A percentile compares a stretch with the other conserved stretches of the same genome.
These are phyloP conservation scores for Antedon mediterranea DNA, from an alignment of 53 echinoderm and acorn worm species.

Conservation along the genomic window DNA sequence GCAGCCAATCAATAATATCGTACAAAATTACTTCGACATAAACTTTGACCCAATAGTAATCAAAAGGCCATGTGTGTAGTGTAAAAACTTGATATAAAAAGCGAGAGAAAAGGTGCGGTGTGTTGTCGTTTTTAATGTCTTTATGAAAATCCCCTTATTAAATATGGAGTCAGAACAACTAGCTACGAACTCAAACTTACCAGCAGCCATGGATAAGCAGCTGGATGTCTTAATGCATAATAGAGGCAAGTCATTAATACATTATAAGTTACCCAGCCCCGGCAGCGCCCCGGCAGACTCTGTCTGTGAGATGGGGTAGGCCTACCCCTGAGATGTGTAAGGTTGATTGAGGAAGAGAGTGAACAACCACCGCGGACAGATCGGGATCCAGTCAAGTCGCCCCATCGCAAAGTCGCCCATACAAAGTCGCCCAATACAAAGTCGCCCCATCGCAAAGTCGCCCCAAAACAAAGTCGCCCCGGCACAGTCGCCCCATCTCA, in stretches of 20 bases:
- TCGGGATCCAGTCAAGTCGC: too few species aligned
- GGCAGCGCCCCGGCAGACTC: too few species aligned
- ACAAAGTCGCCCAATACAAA: too few species aligned
- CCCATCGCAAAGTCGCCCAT: too few species aligned
- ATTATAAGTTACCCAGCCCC: too few species aligned
- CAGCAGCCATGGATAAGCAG: constrained; percentile 59
- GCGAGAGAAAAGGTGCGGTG: background rate
- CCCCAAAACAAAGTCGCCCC: too few species aligned
- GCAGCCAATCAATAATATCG: too few species aligned
- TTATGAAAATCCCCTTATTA: background rate
- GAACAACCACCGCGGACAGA: too few species aligned
- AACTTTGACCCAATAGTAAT: background rate
- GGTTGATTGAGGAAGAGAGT: background rate
- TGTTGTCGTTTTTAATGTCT: background rate
- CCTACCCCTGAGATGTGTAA: too few species aligned
- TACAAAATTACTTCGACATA: background rate
- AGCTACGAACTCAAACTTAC: constrained; percentile 10
- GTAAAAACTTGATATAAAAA: background rate
- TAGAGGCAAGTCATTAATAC: constrained; percentile 35
- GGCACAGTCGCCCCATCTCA: too few species aligned
- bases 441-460: too few species aligned
- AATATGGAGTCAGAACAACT: background rate
- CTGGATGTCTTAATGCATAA: constrained; percentile 59
- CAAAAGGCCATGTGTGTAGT: background rate
- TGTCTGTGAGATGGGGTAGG: too few species aligned